Evolutionary conservation across 2,888 invertebrate species (phyloP).

Genomic region (Metalampra italica): DNA sequence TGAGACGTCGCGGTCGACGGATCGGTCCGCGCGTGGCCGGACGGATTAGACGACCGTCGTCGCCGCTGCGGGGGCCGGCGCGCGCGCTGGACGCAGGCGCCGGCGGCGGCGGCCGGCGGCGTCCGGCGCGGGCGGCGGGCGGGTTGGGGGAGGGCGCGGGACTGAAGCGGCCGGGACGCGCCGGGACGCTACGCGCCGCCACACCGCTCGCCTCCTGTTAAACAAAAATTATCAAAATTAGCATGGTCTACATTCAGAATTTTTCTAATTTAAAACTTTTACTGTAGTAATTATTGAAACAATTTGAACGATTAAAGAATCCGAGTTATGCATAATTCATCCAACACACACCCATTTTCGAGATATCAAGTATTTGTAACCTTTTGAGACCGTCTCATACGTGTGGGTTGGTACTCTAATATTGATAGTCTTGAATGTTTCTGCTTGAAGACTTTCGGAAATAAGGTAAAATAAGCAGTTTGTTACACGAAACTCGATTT

Average conservation of each 20-base stretch:
- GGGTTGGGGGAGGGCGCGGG: slow-evolving; percentile 22
- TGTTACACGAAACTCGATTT: no score
- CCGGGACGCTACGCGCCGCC: slow-evolving; percentile 55
- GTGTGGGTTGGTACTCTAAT: no score
- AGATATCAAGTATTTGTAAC: no score
- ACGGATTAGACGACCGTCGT: slow-evolving; percentile 44
- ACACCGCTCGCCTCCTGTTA: slow-evolving; percentile 75
- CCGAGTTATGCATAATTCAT: no score
- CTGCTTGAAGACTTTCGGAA: no score
- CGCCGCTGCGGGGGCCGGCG: slow-evolving; percentile 38
- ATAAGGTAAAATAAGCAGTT: no score
- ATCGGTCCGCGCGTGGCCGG: slow-evolving; percentile 47
- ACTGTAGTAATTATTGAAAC: no score
- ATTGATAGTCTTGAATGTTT: no score
- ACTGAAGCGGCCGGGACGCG: slow-evolving; percentile 27
- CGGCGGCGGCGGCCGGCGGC: slow-evolving; percentile 23
- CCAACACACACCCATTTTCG: no score
- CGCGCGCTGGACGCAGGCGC: slow-evolving; percentile 24
- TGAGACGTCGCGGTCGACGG: slow-evolving; percentile 61
- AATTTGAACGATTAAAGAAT: no score
- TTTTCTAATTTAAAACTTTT: no score
- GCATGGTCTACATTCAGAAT: not conserved
- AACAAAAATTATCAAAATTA: slow-evolving; percentile 1
- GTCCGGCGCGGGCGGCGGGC: slow-evolving; percentile 26
- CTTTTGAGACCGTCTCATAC: no score